Evolutionary conservation across 2,888 invertebrate species (phyloP), one percentile per base, ranked within the genome.

Genomic region (Aphrophora alni): DNA sequence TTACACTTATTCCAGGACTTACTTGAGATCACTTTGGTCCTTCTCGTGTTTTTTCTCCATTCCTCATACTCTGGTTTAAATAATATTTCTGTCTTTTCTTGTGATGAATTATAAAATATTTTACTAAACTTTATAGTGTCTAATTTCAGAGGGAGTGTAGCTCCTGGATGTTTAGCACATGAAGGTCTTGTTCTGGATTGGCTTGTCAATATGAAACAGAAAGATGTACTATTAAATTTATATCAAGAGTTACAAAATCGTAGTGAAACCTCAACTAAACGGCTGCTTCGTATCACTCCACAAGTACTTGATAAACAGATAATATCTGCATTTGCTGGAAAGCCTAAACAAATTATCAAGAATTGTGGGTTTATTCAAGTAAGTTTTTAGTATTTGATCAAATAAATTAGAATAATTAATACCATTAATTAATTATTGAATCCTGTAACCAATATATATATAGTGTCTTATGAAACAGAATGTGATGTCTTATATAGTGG

Each of bases 191-290:
- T 89, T 89, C 75, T 89, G 74, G 90, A 90, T 82, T 87, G 90
- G 83, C 89, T 91, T 88, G 89, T 90, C 82, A 89, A 90, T 84
- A 90, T 90, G 81, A 89, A 89, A 0, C 90, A 90, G 84, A 90
- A 90, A 80, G 91, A 91, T 84, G 90, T 91, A 4, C 89, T 91
- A 89, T 87, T 90, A 59, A 89, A 90, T 77, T 84, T 91, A 0
- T 90, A 90, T 85, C 89, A 90, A 82, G 90, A 89, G 80, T 82
- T 91, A 76, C 90, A n/a, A 59, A 59, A 21, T 21, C 59, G 59
- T 14, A 3, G 1, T 59, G 59, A 59, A 21, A 90, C 90, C 0
- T 88, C 89, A 24, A 88, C 88, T 0, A 89, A 89, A 82, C 87
- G 87, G 0, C 84, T 90, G 59, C 78, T 89, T 75, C 89, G 89